Conservation (phyloP, 2,113 vertebrate genomes). For the Ornithorhynchus anatinus region DNA sequence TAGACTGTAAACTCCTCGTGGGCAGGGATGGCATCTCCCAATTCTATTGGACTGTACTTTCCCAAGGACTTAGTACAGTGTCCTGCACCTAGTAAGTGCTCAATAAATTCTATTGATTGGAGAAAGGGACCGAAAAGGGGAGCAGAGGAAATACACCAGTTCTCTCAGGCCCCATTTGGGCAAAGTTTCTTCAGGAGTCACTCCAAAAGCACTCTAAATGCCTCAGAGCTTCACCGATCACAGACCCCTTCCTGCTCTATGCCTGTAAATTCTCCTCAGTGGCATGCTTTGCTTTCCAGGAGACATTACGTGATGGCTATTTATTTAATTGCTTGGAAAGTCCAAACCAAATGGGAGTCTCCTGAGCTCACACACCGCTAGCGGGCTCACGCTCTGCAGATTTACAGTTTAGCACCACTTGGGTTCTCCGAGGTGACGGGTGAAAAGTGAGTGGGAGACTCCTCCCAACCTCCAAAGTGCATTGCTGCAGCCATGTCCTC, state of each 20-base stretch:
- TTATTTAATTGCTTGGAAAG: constrained; percentile 75
- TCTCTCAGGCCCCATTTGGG: constrained; percentile 20
- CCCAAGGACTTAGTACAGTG: no score
- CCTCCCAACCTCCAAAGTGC: constrained; percentile 59
- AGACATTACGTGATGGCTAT: constrained; percentile 62
- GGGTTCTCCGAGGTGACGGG: constrained; percentile 66
- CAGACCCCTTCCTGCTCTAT: constrained; percentile 30
- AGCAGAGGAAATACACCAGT: neutral
- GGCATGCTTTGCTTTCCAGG: constrained; percentile 60
- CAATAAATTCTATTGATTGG: no score
- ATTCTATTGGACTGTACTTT: no score
- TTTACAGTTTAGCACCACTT: constrained; percentile 73
- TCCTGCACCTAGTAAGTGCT: no score
- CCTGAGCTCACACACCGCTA: constrained; percentile 54
- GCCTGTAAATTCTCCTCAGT: constrained; percentile 64
- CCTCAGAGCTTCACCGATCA: constrained; percentile 28
- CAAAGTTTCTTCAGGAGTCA: constrained; percentile 7
- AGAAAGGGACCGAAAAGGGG: no score
- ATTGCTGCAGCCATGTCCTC: constrained; percentile 40
- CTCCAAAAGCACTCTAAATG: constrained; percentile 26
- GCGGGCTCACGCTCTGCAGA: constrained; percentile 74
- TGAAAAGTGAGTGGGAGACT: constrained; percentile 62
- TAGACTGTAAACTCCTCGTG: no score
- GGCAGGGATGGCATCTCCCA: no score
- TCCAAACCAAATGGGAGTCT: constrained; percentile 58